Evolutionary conservation across 2,888 invertebrate species (phyloP), one percentile per base, ranked within the genome.

Genomic region (Agonopterix heracliana): DNA sequence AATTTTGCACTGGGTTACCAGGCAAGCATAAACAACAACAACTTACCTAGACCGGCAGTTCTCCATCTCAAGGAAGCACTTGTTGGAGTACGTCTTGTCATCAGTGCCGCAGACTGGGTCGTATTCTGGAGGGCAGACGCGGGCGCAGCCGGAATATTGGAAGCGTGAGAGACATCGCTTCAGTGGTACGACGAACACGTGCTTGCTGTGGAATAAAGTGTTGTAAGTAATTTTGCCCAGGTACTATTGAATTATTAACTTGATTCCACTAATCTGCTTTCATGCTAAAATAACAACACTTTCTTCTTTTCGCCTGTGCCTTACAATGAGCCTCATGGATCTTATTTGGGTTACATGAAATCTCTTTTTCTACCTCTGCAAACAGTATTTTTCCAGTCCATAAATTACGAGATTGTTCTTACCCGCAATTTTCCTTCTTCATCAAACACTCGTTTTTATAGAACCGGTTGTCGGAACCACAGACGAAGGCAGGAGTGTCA

Each of bases 21-120:
- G 56, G 53, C 34, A 40, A 9, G 0, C 46, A 59, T 45, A 50
- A 53, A 26, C 5, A 26, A 26, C 26, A 26, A 5, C 26, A 43
- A 45, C 64, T 64, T 46, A 89, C 89, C 95, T 91, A 60, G 95
- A 94, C 68, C 95, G 91, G 75, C 96, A 98, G 66, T 96, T 96
- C 81, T 97, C 97, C 82, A 96, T 94, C 72, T 95, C 94, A 64
- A 98, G 85, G 90, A 97, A 95, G 79, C 98, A 98, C 61, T 94
- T 94, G 83, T 98, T 98, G 70, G 96, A 95, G 90, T 98, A 98
- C 0, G 97, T 97, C 90, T 94, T 95, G 53, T 92, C 92, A 71
- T 98, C 97, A 2, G 94, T 95, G n/a, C 96, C 98, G 76, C 98
- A 98, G 5, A 97, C 95, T 0, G 97, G 96, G 70, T 97, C 96